Conservation (phyloP, 2,113 vertebrate genomes). For the Thunnus maccoyii region DNA sequence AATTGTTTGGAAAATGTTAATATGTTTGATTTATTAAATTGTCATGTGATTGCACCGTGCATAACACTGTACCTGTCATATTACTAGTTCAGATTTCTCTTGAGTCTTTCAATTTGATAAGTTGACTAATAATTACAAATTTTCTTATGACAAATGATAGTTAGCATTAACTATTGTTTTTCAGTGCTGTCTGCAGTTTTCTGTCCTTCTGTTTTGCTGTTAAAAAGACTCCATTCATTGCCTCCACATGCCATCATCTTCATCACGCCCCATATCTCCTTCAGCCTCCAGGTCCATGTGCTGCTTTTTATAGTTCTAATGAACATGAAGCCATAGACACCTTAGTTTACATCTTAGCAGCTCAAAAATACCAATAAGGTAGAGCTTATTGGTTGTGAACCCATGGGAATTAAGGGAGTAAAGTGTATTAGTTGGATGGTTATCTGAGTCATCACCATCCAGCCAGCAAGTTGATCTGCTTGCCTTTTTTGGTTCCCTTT, state of each 20-base stretch:
- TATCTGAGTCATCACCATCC: slow-evolving; percentile 35
- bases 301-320: not conserved
- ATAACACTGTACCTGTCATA: no score
- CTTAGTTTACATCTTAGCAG: slow-evolving; percentile 25
- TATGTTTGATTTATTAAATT: no score
- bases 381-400: slow-evolving; percentile 28
- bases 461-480: slow-evolving; percentile 38
- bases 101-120: no score
- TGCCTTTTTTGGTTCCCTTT: slow-evolving; percentile 59
- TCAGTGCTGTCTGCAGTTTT: not conserved
- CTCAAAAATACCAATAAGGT: slow-evolving; percentile 32
- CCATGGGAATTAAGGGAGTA: slow-evolving; percentile 26
- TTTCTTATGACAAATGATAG: no score
- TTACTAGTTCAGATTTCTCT: no score
- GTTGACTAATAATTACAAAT: no score
- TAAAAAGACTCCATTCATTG: slow-evolving; percentile 38
- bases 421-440: slow-evolving; percentile 46
- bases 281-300: not conserved
- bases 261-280: slow-evolving; percentile 5
- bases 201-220: slow-evolving; percentile 6
- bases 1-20: no score
- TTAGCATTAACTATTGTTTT: not conserved
- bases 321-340: slow-evolving; percentile 21
- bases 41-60: no score
- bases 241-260: slow-evolving; percentile 2